Evolutionary conservation across 2,113 vertebrate genomes (phyloP).

Genomic region (Zapornia atra): DNA sequence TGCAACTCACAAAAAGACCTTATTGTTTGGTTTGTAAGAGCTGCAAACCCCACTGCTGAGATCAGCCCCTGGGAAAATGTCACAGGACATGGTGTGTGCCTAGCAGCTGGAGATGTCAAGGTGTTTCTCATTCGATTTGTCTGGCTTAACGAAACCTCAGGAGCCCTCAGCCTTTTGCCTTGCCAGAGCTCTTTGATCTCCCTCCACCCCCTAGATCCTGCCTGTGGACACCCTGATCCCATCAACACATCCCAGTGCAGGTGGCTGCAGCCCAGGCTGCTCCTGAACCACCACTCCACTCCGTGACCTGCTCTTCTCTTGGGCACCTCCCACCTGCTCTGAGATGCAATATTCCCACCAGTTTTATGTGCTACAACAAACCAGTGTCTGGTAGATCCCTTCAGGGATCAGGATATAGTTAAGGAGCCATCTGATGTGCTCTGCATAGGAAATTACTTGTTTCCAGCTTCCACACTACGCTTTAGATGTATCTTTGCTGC

Average conservation of each 20-base stretch:
- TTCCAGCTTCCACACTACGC: neutral
- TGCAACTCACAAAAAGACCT: neutral
- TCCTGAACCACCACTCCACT: neutral
- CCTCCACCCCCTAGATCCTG: neutral
- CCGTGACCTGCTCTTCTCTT: neutral
- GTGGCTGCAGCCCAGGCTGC: neutral
- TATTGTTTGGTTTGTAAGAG: neutral
- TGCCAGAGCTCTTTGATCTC: neutral
- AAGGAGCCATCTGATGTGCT: neutral
- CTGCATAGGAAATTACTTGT: neutral
- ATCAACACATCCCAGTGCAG: accelerated
- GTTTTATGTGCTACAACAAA: neutral
- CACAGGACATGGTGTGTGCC: neutral
- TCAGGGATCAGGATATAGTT: neutral
- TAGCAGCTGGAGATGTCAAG: neutral
- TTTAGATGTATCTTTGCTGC: neutral
- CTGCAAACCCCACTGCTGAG: neutral
- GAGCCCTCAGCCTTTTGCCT: neutral
- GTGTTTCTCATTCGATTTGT: neutral
- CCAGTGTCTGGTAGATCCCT: neutral
- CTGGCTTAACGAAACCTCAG: neutral
- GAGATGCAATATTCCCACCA: neutral
- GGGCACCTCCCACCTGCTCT: too few species aligned
- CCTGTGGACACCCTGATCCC: neutral
- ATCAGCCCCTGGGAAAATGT: neutral